A percentile compares a stretch with the other conserved stretches of the same genome.
Evolutionary conservation across 2,797 vertebrate species (phyloP).

Genomic region (Catostomus latipinnis): DNA sequence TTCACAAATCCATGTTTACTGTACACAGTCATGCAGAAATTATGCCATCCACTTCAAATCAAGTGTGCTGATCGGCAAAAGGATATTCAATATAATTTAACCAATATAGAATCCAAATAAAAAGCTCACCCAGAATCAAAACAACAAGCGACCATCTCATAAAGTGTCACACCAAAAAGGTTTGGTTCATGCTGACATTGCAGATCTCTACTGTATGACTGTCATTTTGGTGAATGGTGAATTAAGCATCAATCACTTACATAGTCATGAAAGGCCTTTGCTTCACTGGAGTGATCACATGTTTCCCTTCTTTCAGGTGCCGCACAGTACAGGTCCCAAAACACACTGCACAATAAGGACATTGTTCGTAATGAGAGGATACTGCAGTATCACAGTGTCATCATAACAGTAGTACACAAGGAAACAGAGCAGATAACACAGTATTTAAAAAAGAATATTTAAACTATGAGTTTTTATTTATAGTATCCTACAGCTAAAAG

Average conservation of each 20-base stretch:
- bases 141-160: neutral
- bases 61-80: conserved; percentile 7
- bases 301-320: conserved; percentile 90
- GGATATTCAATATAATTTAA: neutral
- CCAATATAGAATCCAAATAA: conserved; percentile 3
- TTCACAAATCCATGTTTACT: neutral
- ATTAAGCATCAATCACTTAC: conserved; percentile 72
- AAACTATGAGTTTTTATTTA: too few species aligned
- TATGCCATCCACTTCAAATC: neutral
- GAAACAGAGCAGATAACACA: neutral
- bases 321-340: conserved; percentile 92
- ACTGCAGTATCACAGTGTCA: neutral
- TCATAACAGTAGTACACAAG: too few species aligned
- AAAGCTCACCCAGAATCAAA: conserved; percentile 13
- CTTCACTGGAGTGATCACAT: conserved; percentile 91
- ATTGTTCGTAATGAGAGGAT: neutral
- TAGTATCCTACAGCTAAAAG: neutral
- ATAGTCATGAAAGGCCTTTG: conserved; percentile 92
- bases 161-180: conserved; percentile 5
- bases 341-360: conserved; percentile 74
- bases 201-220: too few species aligned
- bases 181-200: neutral
- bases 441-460: too few species aligned
- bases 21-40: neutral
- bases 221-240: neutral